Evolutionary conservation across 2,797 vertebrate species (phyloP).

Genomic region (Phaenicophaeus curvirostris): DNA sequence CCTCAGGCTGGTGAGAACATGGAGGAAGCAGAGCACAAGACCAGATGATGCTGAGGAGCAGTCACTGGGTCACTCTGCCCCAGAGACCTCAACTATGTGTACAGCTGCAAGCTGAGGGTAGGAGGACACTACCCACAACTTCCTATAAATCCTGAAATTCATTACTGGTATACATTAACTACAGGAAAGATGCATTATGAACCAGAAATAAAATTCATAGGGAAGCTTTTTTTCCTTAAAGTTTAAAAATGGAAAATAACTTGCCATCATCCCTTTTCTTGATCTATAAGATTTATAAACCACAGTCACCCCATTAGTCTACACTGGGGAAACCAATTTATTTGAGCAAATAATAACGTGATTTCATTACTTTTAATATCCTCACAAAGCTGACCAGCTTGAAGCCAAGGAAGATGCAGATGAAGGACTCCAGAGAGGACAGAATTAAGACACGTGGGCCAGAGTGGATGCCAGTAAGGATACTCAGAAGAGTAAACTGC

Average conservation of each 20-base stretch:
- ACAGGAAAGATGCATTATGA: not conserved
- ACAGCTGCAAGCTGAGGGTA: not conserved
- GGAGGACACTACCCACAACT: not conserved
- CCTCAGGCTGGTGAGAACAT: not conserved
- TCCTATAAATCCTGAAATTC: not conserved
- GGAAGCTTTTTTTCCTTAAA: not conserved
- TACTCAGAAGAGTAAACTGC: not conserved
- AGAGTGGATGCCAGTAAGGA: not conserved
- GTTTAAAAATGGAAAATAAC: not conserved
- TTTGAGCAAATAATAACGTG: slow-evolving; percentile 13
- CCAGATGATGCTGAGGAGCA: not conserved
- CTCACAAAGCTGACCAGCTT: not conserved
- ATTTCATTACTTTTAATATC: not conserved
- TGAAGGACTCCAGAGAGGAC: not conserved
- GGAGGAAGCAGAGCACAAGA: not conserved
- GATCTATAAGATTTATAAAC: slow-evolving; percentile 10
- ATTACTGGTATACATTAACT: not conserved
- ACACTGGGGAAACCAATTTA: not conserved
- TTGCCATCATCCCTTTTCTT: slow-evolving; percentile 18
- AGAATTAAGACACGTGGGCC: not conserved
- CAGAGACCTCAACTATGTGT: not conserved
- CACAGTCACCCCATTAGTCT: not conserved
- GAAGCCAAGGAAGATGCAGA: not conserved
- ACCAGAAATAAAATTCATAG: not conserved
- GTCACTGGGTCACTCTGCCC: not conserved